Conservation (phyloP, 2,888 invertebrate genomes). For the Erebia epiphron region DNA sequence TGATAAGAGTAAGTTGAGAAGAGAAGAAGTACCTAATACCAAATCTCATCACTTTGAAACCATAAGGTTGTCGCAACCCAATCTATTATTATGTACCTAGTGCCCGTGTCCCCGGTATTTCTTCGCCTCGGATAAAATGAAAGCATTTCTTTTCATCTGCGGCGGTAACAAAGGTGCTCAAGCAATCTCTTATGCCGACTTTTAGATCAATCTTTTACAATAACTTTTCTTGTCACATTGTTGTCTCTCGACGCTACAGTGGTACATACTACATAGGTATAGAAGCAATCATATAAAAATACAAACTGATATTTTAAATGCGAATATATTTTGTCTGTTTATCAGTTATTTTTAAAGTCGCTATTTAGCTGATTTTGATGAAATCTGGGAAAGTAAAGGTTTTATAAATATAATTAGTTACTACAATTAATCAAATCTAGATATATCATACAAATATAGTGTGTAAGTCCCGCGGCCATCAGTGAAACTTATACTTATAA, state of each 20-base stretch:
- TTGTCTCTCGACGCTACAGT: neutral
- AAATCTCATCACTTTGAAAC: conserved; percentile 8
- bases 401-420: no score
- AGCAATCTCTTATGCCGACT: conserved; percentile 19
- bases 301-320: no score
- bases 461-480: no score
- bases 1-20: no score
- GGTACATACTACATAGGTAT: neutral
- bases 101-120: conserved; percentile 6
- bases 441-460: no score
- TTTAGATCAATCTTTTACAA: conserved; percentile 21
- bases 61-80: conserved; percentile 1
- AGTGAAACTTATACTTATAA: no score
- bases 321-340: no score
- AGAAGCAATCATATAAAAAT: neutral
- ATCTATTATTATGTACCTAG: conserved; percentile 12
- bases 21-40: no score
- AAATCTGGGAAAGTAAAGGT: no score
- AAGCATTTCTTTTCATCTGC: conserved; percentile 21
- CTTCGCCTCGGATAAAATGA: conserved; percentile 10
- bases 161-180: conserved; percentile 19
- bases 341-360: no score
- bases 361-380: no score
- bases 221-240: conserved; percentile 20
- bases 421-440: no score